Percentiles rank a stretch among this genome's conserved stretches.
phyloP scores from a whole-genome alignment of 1,140 invertebrate species.

The Wiebesia pumilae region DNA sequence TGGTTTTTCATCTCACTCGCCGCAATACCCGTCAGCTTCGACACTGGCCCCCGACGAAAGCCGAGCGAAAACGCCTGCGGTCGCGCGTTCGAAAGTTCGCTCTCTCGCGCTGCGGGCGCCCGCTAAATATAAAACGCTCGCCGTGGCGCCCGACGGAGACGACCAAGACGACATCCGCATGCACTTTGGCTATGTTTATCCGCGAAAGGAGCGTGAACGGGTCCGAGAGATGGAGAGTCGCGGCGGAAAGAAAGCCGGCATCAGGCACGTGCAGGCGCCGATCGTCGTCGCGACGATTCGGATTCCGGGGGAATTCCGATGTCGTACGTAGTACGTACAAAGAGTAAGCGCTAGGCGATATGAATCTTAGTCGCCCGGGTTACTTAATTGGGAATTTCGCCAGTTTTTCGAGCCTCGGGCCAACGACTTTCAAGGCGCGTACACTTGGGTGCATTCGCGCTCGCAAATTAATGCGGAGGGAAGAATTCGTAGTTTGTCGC shows the following conservation, averaged over 20 bases:
- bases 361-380: no score
- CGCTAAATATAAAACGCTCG: slow-evolving; percentile 42
- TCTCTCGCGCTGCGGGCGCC: slow-evolving; percentile 15
- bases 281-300: not conserved
- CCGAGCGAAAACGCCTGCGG: slow-evolving; percentile 8
- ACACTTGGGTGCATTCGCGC: no score
- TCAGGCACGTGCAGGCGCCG: not conserved
- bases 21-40: not conserved
- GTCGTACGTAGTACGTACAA: no score
- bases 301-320: not conserved
- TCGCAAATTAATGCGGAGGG: no score
- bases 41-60: not conserved
- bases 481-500: no score
- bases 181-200: slow-evolving; percentile 44
- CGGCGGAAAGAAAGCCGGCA: not conserved
- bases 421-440: not conserved
- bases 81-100: slow-evolving; percentile 36
- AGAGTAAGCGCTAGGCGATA: not conserved
- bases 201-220: not conserved
- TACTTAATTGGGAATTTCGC: not conserved
- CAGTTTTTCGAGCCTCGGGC: not conserved
- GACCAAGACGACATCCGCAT: not conserved
- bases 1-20: not conserved
- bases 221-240: no score
- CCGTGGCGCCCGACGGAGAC: slow-evolving; percentile 26